Percentiles rank a stretch among this genome's conserved stretches.
Conservation (phyloP, 2,888 invertebrate species). For the Drosophila fulvimacula region DNA sequence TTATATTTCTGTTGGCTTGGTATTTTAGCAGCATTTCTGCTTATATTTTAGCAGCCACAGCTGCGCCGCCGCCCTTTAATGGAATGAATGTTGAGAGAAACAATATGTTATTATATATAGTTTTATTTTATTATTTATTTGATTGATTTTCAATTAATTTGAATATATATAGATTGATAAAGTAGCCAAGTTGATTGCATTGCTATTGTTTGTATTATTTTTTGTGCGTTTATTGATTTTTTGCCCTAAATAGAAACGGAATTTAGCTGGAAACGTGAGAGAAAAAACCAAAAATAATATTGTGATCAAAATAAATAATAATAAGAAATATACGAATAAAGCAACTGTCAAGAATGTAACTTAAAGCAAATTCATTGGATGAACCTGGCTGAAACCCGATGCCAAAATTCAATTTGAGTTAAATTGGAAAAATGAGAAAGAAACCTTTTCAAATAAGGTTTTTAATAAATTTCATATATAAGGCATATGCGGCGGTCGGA, state of each 20-base stretch:
- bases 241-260: background rate
- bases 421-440: too few relatives aligned
- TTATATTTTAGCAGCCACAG: too few relatives aligned
- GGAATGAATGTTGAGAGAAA: background rate
- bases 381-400: background rate
- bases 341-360: too few relatives aligned
- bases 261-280: background rate
- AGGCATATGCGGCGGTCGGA: constrained; percentile 56
- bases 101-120: constrained; percentile 1
- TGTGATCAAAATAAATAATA: background rate
- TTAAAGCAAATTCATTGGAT: too few relatives aligned
- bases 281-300: background rate
- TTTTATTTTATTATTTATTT: constrained; percentile 21
- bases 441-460: background rate
- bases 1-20: too few relatives aligned
- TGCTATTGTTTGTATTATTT: constrained; percentile 10
- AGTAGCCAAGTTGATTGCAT: constrained; percentile 40
- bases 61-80: too few relatives aligned
- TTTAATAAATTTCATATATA: constrained; percentile 37
- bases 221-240: background rate
- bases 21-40: too few relatives aligned
- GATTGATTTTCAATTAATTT: constrained; percentile 35
- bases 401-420: background rate
- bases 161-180: constrained; percentile 34
- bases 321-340: too few relatives aligned